Conservation (phyloP, 2,888 invertebrate species). For the Gymnocheta viridis region DNA sequence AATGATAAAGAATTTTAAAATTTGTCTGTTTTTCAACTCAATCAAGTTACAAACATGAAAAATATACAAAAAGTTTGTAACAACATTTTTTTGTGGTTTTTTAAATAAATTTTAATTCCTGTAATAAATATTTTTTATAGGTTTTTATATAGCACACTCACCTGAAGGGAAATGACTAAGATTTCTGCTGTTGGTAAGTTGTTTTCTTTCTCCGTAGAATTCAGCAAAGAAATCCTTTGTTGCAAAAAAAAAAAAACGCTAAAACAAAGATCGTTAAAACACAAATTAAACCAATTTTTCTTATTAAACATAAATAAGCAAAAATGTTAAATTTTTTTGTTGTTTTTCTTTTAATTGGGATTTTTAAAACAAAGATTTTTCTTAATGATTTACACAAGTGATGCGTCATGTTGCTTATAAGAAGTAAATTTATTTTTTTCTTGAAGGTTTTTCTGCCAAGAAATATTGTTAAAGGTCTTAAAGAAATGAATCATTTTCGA, state of each 20-base stretch:
- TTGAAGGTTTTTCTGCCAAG: constrained; percentile 16
- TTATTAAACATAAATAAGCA: constrained; percentile 4
- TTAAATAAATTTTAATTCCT: neutral
- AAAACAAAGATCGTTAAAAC: constrained; percentile 45
- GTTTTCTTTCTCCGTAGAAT: constrained; percentile 11
- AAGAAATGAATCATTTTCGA: constrained; percentile 37
- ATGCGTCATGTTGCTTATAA: constrained; percentile 54
- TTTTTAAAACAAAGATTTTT: neutral
- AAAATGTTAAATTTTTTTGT: constrained; percentile 43
- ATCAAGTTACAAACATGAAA: neutral
- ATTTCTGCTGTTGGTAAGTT: neutral
- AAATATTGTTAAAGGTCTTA: constrained; percentile 7
- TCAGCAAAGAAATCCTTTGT: constrained; percentile 54
- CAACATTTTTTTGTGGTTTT: neutral
- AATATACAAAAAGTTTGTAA: neutral
- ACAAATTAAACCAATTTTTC: constrained; percentile 33
- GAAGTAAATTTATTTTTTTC: neutral
- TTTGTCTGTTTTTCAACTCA: neutral
- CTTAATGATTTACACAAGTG: neutral
- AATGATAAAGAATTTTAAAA: neutral
- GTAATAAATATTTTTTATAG: constrained; percentile 2
- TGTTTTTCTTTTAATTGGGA: neutral
- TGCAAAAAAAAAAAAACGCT: constrained; percentile 39
- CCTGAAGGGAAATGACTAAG: constrained; percentile 64
- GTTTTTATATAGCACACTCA: constrained; percentile 24